Conservation (phyloP, 2,113 vertebrate genomes). For the Cyanistes caeruleus region DNA sequence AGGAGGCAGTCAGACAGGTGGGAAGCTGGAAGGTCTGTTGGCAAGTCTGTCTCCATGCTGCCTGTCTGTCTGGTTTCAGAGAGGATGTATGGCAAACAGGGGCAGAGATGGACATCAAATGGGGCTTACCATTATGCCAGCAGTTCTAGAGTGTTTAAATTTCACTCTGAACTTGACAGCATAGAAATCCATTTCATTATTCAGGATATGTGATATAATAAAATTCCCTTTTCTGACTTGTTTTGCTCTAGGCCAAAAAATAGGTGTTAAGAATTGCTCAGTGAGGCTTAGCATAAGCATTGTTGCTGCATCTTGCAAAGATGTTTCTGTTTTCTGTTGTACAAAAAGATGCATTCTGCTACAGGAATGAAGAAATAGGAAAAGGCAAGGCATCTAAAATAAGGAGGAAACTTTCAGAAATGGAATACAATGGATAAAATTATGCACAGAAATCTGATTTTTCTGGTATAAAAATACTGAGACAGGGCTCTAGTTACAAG, state of each 20-base stretch:
- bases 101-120: neutral
- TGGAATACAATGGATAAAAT: neutral
- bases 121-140: neutral
- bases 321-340: neutral
- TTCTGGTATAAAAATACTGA: neutral
- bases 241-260: neutral
- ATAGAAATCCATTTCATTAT: neutral
- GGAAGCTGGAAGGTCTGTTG: neutral
- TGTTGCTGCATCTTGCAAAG: neutral
- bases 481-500: neutral
- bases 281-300: neutral
- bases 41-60: neutral
- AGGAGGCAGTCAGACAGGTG: neutral
- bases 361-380: neutral
- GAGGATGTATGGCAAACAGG: neutral
- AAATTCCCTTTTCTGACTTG: neutral
- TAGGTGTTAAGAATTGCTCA: neutral
- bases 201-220: neutral
- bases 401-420: neutral
- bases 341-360: neutral
- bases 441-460: neutral
- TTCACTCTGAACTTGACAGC: neutral
- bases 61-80: neutral
- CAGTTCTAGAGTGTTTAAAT: neutral
- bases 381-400: neutral